These are phyloP conservation scores for Drosophila melanosoma DNA, from an alignment of 2,888 invertebrate genomes.

Conservation along the genomic window DNA sequence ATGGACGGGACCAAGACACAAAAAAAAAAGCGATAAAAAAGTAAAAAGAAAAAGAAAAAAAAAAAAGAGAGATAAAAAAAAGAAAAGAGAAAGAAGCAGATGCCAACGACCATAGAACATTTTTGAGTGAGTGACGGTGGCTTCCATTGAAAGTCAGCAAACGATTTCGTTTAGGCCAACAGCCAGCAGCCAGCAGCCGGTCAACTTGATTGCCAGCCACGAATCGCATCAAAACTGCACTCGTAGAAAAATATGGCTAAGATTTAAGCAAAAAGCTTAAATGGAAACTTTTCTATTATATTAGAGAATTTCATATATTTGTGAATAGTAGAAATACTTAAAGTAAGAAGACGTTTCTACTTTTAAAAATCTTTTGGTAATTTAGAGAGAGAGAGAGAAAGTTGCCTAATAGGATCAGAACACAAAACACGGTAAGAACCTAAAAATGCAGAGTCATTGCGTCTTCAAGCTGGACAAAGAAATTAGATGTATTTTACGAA, in stretches of 20 bases:
- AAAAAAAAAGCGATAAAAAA: not conserved
- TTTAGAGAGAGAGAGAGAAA: not conserved
- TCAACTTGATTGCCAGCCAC: conserved; percentile 56
- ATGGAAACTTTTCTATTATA: not conserved
- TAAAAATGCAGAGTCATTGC: not conserved
- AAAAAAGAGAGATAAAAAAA: not conserved
- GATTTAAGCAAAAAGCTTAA: not conserved
- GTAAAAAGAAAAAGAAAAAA: not conserved
- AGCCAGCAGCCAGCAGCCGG: conserved; percentile 15
- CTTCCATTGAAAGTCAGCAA: conserved; percentile 70
- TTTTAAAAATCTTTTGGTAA: not conserved
- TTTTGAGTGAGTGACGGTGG: conserved; percentile 57
- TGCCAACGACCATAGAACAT: conserved; percentile 67
- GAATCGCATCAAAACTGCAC: conserved; percentile 11
- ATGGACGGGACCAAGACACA: conserved; percentile 46
- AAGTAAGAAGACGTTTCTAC: not conserved
- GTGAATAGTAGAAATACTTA: not conserved
- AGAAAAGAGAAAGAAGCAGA: conserved; percentile 67
- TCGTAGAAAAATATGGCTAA: not conserved
- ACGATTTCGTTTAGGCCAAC: conserved; percentile 69
- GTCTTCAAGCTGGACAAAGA: not conserved
- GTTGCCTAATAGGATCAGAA: too few species aligned
- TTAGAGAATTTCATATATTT: not conserved
- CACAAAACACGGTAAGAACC: too few species aligned
- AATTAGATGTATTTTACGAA: not conserved